A percentile compares a stretch with the other conserved stretches of the same genome.
Evolutionary conservation across 2,888 invertebrate genomes (phyloP).

Genomic region (Pollenia griseotomentosa): DNA sequence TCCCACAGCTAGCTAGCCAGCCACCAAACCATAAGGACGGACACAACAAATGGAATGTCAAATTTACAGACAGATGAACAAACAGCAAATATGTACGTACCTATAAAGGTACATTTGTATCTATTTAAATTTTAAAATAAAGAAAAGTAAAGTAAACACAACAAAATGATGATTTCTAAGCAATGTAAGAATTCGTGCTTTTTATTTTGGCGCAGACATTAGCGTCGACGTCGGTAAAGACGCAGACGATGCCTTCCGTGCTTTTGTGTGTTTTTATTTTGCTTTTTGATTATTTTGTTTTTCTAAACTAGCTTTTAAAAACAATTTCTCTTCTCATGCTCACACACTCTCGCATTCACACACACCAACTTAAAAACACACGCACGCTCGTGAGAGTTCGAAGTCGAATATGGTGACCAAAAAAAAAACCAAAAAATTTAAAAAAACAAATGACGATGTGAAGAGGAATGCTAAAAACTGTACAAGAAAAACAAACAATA

Average conservation of each 20-base stretch:
- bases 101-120: background rate
- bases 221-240: background rate
- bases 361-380: constrained; percentile 38
- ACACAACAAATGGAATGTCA: constrained; percentile 54
- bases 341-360: constrained; percentile 9
- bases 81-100: constrained; percentile 6
- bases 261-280: constrained; percentile 2
- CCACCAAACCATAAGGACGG: constrained; percentile 4
- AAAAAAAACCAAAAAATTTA: constrained; percentile 70
- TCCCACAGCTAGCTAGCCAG: background rate
- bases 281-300: constrained; percentile 42
- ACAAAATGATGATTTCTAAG: constrained; percentile 15
- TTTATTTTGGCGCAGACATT: constrained; percentile 6
- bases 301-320: constrained; percentile 67
- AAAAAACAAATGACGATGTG: constrained; percentile 74
- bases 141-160: background rate
- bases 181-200: constrained; percentile 36
- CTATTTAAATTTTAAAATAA: background rate
- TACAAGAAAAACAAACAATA: constrained; percentile 71
- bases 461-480: constrained; percentile 72
- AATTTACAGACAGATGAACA: constrained; percentile 35
- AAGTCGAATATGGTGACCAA: constrained; percentile 67
- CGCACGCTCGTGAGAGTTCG: constrained; percentile 62
- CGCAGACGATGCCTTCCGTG: constrained; percentile 16
- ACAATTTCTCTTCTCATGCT: constrained; percentile 16